These are phyloP conservation scores for Drosophila ustulata DNA, from an alignment of 2,888 invertebrate genomes.

Conservation along the genomic window DNA sequence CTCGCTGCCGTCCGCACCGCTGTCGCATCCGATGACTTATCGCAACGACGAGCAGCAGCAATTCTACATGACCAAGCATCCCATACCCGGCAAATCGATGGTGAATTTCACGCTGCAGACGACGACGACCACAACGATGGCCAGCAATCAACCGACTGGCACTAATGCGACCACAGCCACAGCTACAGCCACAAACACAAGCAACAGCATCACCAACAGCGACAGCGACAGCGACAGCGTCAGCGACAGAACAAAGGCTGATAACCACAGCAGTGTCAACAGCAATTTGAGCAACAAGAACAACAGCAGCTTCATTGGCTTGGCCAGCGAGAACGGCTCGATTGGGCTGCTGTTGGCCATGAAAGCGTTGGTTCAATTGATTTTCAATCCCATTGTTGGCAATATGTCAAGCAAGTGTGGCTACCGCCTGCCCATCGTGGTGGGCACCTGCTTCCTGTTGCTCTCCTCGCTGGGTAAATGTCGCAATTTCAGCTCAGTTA, in stretches of 20 bases:
- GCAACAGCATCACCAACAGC: background rate
- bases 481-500: background rate
- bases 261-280: slow-evolving; percentile 39
- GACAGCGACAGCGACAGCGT: background rate
- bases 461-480: slow-evolving; percentile 89
- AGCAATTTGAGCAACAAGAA: slow-evolving; percentile 19
- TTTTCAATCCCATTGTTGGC: slow-evolving; percentile 91
- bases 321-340: slow-evolving; percentile 88
- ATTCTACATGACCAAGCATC: slow-evolving; percentile 84
- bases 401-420: slow-evolving; percentile 88
- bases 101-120: slow-evolving; percentile 80
- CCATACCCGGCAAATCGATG: slow-evolving; percentile 84
- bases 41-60: slow-evolving; percentile 62
- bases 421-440: slow-evolving; percentile 88
- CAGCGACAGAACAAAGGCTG: slow-evolving; percentile 5
- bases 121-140: slow-evolving; percentile 40
- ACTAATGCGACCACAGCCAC: slow-evolving; percentile 43
- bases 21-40: slow-evolving; percentile 77
- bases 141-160: slow-evolving; percentile 53
- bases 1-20: slow-evolving; percentile 22
- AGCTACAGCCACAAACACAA: background rate
- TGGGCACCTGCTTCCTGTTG: slow-evolving; percentile 89
- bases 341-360: slow-evolving; percentile 90
- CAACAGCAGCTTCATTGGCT: slow-evolving; percentile 81
- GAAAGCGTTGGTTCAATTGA: slow-evolving; percentile 92